phyloP scores from a whole-genome alignment of 2,113 vertebrate genomes.

The Hydrochoerus hydrochaeris region DNA sequence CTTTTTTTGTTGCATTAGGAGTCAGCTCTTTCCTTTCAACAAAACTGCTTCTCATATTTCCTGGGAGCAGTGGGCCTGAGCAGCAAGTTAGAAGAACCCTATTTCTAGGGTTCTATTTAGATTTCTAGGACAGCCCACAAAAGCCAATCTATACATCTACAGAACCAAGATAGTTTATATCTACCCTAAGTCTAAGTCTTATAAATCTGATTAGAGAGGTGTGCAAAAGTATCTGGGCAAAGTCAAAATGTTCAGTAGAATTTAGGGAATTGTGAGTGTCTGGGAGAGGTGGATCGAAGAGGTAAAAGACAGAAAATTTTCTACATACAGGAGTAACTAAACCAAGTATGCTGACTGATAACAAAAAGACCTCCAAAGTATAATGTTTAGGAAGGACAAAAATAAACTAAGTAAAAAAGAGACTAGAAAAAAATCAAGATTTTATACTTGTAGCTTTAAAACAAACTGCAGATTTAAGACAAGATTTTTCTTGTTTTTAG shows the following conservation, averaged over 20 bases:
- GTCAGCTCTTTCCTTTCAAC: background rate
- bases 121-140: background rate
- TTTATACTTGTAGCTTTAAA: background rate
- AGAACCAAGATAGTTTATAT: background rate
- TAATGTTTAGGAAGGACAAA: background rate
- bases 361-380: constrained; percentile 27
- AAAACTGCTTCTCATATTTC: background rate
- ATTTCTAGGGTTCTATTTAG: background rate
- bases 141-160: background rate
- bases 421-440: background rate
- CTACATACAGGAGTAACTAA: constrained; percentile 35
- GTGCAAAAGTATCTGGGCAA: background rate
- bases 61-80: background rate
- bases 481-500: background rate
- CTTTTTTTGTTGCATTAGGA: background rate
- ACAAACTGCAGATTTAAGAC: background rate
- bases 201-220: background rate
- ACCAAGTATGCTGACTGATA: background rate
- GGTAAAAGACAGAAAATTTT: background rate
- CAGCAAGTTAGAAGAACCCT: background rate
- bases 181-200: constrained; percentile 10
- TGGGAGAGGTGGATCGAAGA: background rate
- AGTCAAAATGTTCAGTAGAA: background rate
- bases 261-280: background rate
- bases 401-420: too few species aligned